Base-by-base conservation (phyloP, 2,113 vertebrate genomes). In the Amblyornis subalaris region DNA sequence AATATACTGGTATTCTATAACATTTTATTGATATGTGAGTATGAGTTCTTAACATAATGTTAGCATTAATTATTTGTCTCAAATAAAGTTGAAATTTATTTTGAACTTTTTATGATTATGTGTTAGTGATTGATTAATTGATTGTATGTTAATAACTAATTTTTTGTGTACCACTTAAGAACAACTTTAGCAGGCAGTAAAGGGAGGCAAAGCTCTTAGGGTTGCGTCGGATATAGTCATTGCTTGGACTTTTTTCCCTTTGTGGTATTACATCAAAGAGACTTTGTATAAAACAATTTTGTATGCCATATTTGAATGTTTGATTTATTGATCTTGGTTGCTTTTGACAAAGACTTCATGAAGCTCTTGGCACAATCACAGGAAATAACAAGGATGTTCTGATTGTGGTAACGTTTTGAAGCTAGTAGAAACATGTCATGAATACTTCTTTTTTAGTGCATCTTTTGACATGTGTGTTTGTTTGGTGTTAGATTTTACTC, bases 61-160 rank as follows among this genome's bases (percentile, higher is more conserved):
- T 79, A 77, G 66, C 51, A 25, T 66, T 88, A 87, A 45, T 29
- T 75, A 57, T 61, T 45, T 71, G 9, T 70, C 31, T 71, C 61
- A 71, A 92, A 88, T 92, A 90, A 83, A 95, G 8, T 13, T 86
- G n/a, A 65, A 38, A 64, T 83, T 12, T 73, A 3, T 44, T 66
- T 60, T 50, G 8, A 55, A 35, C 29, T 11, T 28, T 55, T 57
- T 26, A 40, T 72, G 10, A 33, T 17, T 78, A 33, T 74, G 54
- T 25, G 9, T 54, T 79, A 20, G 4, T 75, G 31, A 58, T 73
- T 75, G 31, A 58, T 73, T 61, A 24, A 53, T 48, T 64, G 40
- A 48, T 77, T 47, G 11, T 78, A 23, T 75, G 16, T 38, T 83
- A 76, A n/a, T 88, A 8, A 33, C 21, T 79, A 31, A 17, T 50